These are phyloP conservation scores for Actinopyga echinites DNA, from an alignment of 53 echinoderm and acorn worm species.

Conservation along the genomic window DNA sequence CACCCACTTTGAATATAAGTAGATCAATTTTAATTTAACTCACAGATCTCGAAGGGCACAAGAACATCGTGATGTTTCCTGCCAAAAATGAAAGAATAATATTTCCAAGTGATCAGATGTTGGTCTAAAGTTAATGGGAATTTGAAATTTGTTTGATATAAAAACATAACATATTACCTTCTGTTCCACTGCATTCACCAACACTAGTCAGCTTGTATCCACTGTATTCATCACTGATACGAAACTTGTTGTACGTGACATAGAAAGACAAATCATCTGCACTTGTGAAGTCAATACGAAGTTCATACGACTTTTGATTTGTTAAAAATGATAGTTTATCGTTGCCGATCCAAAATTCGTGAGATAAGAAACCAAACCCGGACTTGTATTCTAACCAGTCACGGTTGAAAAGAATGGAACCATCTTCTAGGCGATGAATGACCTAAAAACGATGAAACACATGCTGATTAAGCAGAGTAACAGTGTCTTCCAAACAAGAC, in stretches of 20 bases:
- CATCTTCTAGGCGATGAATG: background rate
- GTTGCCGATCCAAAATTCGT: background rate
- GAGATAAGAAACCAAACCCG: background rate
- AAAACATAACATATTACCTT: background rate
- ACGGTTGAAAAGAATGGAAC: background rate
- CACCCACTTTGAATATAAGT: too few species aligned
- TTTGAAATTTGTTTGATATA: too few species aligned
- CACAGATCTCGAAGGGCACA: too few species aligned
- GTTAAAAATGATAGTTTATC: slow-evolving; percentile 8
- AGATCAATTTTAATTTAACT: too few species aligned
- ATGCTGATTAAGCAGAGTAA: too few species aligned
- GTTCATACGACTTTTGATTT: slow-evolving; percentile 1
- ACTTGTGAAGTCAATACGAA: background rate
- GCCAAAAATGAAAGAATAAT: too few species aligned
- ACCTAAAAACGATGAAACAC: background rate
- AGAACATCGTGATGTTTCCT: too few species aligned
- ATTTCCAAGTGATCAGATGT: too few species aligned
- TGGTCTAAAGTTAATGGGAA: too few species aligned
- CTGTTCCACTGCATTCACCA: background rate
- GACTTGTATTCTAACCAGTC: background rate
- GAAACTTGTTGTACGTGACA: background rate
- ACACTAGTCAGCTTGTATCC: background rate
- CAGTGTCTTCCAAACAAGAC: too few species aligned
- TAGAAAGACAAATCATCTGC: background rate
- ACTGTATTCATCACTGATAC: background rate